Evolutionary conservation across 1,140 invertebrate species (phyloP), one percentile per base, ranked within the genome.

Genomic region (Pantala flavescens): DNA sequence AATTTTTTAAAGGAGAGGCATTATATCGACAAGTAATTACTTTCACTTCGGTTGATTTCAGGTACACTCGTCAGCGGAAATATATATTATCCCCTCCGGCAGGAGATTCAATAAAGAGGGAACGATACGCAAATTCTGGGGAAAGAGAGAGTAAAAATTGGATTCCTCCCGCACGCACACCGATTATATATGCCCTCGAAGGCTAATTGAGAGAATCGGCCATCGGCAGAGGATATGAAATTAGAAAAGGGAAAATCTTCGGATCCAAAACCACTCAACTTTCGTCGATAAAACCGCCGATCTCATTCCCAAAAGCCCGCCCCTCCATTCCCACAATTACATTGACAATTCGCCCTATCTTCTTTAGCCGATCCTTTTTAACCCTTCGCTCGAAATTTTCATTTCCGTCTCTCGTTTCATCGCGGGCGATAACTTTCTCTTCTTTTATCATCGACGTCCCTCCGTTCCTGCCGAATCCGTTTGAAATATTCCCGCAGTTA

Each of bases 291-390:
- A 63, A 63, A 63, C 49, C 49, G 12, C 16, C 49, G 49, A 63
- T 63, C n/a, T 63, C 14, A 63, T 63, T 63, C 12, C 49, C 9
- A 14, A 21, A 21, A 3, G 14, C n/a, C 49, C 49, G 12, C 49
- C 12, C 49, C 49, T 63, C 49, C 49, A 63, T 21, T 63, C 49
- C 14, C n/a, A 63, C 49, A 21, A 63, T 63, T 16, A 63, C n/a
- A 63, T 63, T 63, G 49, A 19, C 49, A 63, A 63, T 63, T 63
- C 49, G n/a, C 49, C 49, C n/a, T 63, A 63, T 63, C 14, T 63
- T 63, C 49, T 63, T 63, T 63, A 1, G 28, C 28, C 28, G 9
- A 36, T 63, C 49, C 49, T 63, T 49, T 49, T 63, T 63, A 36
- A 19, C 49, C 49, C 14, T 63, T 63, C 14, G n/a, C n/a, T n/a